phyloP scores from a whole-genome alignment of 2,888 invertebrate species.

The Himalopsyche japonica region DNA sequence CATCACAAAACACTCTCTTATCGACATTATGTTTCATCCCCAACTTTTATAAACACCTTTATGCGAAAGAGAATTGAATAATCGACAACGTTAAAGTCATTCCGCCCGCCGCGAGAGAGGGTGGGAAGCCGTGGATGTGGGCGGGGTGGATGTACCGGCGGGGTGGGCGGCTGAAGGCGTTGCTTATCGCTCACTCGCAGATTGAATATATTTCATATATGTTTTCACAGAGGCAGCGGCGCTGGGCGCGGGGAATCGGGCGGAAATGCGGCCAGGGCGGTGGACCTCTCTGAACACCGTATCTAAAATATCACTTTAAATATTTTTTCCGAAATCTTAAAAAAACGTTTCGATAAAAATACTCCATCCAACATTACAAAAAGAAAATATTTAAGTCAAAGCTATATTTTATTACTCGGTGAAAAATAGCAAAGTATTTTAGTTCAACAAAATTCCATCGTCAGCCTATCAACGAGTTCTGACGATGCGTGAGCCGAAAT shows the following conservation, averaged over 20 bases:
- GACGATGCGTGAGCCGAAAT: no score
- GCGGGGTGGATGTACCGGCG: slow-evolving; percentile 36
- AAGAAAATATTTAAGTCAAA: no score
- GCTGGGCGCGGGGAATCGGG: neutral
- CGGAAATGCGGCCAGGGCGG: neutral
- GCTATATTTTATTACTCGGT: no score
- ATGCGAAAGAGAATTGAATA: slow-evolving; percentile 32
- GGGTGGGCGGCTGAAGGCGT: slow-evolving; percentile 45
- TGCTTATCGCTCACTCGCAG: slow-evolving; percentile 67
- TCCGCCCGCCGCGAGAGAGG: slow-evolving; percentile 9
- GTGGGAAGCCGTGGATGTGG: slow-evolving; percentile 41
- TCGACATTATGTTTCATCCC: neutral
- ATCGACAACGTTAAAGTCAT: slow-evolving; percentile 25
- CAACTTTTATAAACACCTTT: slow-evolving; percentile 25
- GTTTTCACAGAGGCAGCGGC: slow-evolving; percentile 50
- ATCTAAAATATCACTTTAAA: neutral
- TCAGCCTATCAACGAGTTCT: no score
- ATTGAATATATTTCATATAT: slow-evolving; percentile 72
- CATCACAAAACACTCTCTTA: neutral
- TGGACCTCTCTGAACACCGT: neutral
- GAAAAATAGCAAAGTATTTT: no score
- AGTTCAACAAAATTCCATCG: no score
- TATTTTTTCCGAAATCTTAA: neutral
- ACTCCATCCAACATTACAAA: no score
- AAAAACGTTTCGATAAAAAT: neutral